Base-by-base conservation (phyloP, 1,140 invertebrate genomes). In the Chelonus insularis region DNA sequence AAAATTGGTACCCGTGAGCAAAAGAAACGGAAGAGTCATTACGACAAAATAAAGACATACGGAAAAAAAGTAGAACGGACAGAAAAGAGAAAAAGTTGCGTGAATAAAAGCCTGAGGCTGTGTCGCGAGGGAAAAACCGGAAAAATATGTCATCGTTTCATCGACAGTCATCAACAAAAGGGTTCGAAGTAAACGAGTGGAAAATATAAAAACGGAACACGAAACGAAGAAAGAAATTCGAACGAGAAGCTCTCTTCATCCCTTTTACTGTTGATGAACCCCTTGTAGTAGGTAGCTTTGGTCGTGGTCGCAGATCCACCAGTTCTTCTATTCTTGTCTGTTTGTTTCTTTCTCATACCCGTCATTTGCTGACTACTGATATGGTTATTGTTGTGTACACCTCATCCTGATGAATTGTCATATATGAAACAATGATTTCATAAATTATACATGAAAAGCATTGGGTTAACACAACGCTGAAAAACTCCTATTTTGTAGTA, bases 61-160 rank as follows among this genome's bases (percentile, higher is more conserved):
- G 20, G 41, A 41, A 39, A 25, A 66, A 18, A 57, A 57, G 57
- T 52, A 52, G 25, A 34, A 12, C 7, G 18, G 57, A 57, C 16
- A 57, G 65, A 57, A 69, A 65, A 62, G 32, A 62, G 12, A 48
- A 64, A 56, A 36, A 56, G 29, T 52, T 57, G 59, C 45, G 52
- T 23, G 37, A 23, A 36, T 58, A 67, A 64, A 55, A 20, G 54
- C 45, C 61, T 25, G 57, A 52, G 50, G 57, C 55, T 36, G 39
- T 48, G 58, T 36, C 73, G 74, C 68, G 67, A 72, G 76, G 73
- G 73, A 77, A 78, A 77, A 72, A 68, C 77, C 77, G 75, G 76
- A 81, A 81, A 80, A 81, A 81, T 80, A 78, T 80, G 78, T 80
- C 78, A 81, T 81, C 79, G 75, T 76, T 81, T 80, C 79, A 81